These are phyloP conservation scores for Pocillopora meandrina DNA, from an alignment of 92 coral and sea anemone species.

Conservation along the genomic window DNA sequence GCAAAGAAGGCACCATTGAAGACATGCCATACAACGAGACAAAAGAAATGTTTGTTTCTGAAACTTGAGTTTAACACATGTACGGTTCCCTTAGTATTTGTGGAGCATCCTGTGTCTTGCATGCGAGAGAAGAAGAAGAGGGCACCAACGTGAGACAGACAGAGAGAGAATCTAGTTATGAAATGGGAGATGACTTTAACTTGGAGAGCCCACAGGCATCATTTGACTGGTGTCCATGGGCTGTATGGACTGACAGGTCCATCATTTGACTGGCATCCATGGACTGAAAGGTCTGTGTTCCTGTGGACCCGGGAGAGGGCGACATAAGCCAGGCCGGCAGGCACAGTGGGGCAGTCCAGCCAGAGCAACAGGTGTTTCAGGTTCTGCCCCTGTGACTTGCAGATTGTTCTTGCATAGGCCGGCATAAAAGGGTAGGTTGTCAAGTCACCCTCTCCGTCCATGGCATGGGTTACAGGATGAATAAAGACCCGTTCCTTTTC, in stretches of 20 bases:
- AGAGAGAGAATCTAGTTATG: too few species aligned
- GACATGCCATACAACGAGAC: too few species aligned
- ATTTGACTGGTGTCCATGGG: not conserved
- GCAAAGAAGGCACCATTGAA: too few species aligned
- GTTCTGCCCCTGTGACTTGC: not conserved
- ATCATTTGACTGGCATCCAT: too few species aligned
- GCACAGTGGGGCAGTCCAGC: not conserved
- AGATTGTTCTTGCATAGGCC: not conserved
- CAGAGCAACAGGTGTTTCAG: not conserved
- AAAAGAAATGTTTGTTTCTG: too few species aligned
- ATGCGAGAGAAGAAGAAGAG: too few species aligned
- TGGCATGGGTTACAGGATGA: conserved; percentile 21
- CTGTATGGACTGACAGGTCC: too few species aligned
- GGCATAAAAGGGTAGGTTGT: not conserved
- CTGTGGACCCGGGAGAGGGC: not conserved
- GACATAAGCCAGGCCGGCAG: not conserved
- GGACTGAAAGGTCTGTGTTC: not conserved
- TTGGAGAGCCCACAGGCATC: not conserved
- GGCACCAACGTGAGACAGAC: too few species aligned
- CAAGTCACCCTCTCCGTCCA: not conserved
- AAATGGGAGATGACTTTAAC: not conserved
- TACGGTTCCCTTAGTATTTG: too few species aligned
- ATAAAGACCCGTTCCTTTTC: not conserved
- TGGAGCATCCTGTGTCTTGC: too few species aligned
- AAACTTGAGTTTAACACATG: too few species aligned